These are phyloP conservation scores for Hypomecis atomaria DNA, from an alignment of 2,888 invertebrate species.

Conservation along the genomic window DNA sequence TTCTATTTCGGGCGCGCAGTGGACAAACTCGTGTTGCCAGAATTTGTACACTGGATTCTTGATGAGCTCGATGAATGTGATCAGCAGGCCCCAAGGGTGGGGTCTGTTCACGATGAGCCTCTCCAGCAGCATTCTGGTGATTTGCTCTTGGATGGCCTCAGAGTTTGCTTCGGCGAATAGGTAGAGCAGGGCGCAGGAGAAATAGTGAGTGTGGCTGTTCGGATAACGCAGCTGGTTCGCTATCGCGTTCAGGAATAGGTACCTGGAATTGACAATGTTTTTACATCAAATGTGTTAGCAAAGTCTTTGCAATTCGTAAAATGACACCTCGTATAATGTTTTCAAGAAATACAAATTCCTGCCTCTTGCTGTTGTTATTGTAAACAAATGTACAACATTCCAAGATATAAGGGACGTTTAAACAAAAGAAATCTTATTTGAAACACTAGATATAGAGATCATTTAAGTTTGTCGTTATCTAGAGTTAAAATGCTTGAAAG, in stretches of 20 bases:
- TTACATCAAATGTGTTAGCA: no score
- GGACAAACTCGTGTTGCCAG: slow-evolving; percentile 99
- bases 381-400: no score
- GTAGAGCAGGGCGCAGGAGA: slow-evolving; percentile 98
- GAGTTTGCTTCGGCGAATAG: slow-evolving; percentile 98
- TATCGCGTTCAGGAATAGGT: slow-evolving; percentile 98
- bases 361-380: no score
- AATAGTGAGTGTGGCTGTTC: slow-evolving; percentile 99
- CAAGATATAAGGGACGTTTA: no score
- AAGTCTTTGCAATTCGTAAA: no score
- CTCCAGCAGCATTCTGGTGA: slow-evolving; percentile 97
- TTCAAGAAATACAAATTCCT: no score
- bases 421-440: no score
- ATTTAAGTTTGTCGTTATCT: no score
- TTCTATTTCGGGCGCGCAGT: slow-evolving; percentile 99
- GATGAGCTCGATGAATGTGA: slow-evolving; percentile 99
- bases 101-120: slow-evolving; percentile 98
- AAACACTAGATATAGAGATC: no score
- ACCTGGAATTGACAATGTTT: slow-evolving; percentile 81
- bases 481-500: no score
- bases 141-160: slow-evolving; percentile 99
- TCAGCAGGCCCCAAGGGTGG: slow-evolving; percentile 99
- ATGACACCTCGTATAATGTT: no score
- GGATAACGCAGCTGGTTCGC: slow-evolving; percentile 99
- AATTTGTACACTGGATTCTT: slow-evolving; percentile 99